Percentiles rank a stretch among this genome's conserved stretches.
These are phyloP conservation scores for Augochlora pura DNA, from an alignment of 1,140 invertebrate genomes.

Conservation along the genomic window DNA sequence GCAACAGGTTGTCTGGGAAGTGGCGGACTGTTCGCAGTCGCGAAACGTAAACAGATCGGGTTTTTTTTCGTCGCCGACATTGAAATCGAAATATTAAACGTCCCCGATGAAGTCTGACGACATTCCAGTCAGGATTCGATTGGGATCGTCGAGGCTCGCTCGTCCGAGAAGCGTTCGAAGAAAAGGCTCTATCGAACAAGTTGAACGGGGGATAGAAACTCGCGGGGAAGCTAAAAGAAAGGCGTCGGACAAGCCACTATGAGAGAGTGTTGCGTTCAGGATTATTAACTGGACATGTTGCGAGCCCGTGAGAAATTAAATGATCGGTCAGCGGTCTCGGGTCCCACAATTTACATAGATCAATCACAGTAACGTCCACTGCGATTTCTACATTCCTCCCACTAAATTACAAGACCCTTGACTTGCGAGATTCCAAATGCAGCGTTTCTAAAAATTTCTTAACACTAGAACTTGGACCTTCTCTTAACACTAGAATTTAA, in stretches of 20 bases:
- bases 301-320: too few species aligned
- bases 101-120: background rate
- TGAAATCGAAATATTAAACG: background rate
- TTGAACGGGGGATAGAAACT: background rate
- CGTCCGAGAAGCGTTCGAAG: background rate
- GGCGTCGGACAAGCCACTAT: background rate
- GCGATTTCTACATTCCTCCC: too few species aligned
- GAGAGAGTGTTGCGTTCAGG: background rate
- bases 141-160: background rate
- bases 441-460: too few species aligned
- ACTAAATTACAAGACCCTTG: too few species aligned
- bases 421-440: too few species aligned
- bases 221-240: background rate
- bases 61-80: background rate
- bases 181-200: background rate
- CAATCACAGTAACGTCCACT: too few species aligned
- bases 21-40: background rate
- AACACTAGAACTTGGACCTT: too few species aligned
- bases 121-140: background rate
- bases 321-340: too few species aligned
- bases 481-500: too few species aligned
- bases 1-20: too few species aligned
- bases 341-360: too few species aligned
- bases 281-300: slow-evolving; percentile 17
- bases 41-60: background rate